These are phyloP conservation scores for Magallana ariakensis DNA, from an alignment of 1,140 invertebrate species.

Conservation along the genomic window DNA sequence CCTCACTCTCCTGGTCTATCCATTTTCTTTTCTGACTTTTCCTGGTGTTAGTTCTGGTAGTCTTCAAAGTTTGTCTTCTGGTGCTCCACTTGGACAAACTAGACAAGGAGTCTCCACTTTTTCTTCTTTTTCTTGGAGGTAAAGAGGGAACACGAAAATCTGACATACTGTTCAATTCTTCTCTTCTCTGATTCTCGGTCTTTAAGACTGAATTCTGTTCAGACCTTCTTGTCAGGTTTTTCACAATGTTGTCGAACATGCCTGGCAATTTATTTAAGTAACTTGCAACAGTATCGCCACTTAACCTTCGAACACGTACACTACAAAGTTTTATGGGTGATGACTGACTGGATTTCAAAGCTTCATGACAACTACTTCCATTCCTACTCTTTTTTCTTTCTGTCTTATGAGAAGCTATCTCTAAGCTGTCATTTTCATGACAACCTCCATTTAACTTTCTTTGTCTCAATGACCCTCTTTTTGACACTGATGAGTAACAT, in stretches of 20 bases:
- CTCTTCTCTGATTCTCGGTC: background rate
- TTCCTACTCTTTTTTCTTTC: background rate
- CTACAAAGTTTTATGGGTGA: conserved; percentile 16
- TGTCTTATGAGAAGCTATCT: background rate
- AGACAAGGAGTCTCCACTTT: conserved; percentile 11
- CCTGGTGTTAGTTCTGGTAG: background rate
- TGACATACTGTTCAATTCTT: background rate
- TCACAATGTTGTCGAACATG: background rate
- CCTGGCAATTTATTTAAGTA: background rate
- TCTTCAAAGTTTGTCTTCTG: background rate
- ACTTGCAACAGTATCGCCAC: background rate
- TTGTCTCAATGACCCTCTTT: background rate
- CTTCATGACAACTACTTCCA: background rate
- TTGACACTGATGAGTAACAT: background rate
- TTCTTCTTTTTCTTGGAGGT: background rate
- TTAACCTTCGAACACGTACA: conserved; percentile 10
- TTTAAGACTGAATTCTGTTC: background rate
- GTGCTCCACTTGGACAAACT: conserved; percentile 24
- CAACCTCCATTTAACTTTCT: background rate
- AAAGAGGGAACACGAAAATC: background rate
- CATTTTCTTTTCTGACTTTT: background rate
- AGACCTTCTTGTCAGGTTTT: background rate
- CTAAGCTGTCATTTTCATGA: background rate
- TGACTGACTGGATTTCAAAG: background rate
- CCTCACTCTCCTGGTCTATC: background rate